These are phyloP conservation scores for Agelastica alni DNA, from an alignment of 2,888 invertebrate species.

Conservation along the genomic window DNA sequence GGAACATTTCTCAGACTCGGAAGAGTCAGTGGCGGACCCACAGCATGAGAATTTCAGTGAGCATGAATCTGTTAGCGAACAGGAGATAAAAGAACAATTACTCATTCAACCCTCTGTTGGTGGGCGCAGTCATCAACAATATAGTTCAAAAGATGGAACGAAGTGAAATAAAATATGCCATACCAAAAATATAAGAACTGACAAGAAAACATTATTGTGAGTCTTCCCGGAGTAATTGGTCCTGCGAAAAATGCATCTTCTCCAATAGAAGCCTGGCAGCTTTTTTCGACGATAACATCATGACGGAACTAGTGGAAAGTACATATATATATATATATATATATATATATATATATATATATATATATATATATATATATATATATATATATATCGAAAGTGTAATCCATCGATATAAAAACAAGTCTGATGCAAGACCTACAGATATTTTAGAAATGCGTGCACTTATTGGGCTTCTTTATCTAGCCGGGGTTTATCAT, in stretches of 20 bases:
- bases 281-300: slow-evolving; percentile 6
- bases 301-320: slow-evolving; percentile 1
- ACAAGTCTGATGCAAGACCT: slow-evolving; percentile 13
- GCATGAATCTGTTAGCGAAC: slow-evolving; percentile 4
- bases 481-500: slow-evolving; percentile 37
- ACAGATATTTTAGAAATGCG: slow-evolving; percentile 4
- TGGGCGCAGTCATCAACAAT: slow-evolving; percentile 7
- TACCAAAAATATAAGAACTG: slow-evolving; percentile 13
- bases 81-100: background rate
- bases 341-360: too few species aligned
- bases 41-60: background rate
- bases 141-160: slow-evolving; percentile 9
- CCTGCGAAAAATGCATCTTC: slow-evolving; percentile 11
- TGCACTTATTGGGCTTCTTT: slow-evolving; percentile 25
- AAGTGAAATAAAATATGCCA: slow-evolving; percentile 11
- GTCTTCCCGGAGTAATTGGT: slow-evolving; percentile 12
- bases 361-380: too few species aligned
- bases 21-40: slow-evolving; percentile 9
- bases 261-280: slow-evolving; percentile 4
- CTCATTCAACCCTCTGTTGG: background rate
- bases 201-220: slow-evolving; percentile 7
- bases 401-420: background rate
- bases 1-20: slow-evolving; percentile 9
- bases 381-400: slow-evolving; percentile 6
- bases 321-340: too few species aligned